Base-by-base conservation (phyloP, 37 sponge, comb jelly and placozoan species). In the Mnemiopsis leidyi region DNA sequence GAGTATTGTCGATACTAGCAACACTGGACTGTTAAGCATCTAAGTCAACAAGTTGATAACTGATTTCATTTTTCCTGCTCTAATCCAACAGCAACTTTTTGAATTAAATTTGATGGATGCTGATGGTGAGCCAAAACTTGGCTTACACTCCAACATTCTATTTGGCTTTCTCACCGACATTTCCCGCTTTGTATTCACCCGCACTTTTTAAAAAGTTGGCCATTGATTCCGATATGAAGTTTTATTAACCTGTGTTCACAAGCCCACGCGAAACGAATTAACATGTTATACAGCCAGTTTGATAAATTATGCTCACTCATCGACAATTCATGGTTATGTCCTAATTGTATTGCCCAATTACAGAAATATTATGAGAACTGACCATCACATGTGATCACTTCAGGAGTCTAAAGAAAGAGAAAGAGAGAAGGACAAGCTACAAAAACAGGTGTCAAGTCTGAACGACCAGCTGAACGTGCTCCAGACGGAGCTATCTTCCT, bases 361-460 rank as follows among this genome's bases (percentile, higher is more conserved):
- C n/a, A n/a, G n/a, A n/a, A n/a, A n/a, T n/a, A n/a, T n/a, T n/a
- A n/a, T n/a, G n/a, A n/a, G n/a, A n/a, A n/a, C n/a, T n/a, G n/a
- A n/a, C n/a, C n/a, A n/a, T n/a, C n/a, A n/a, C n/a, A n/a, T n/a
- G n/a, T n/a, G n/a, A n/a, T n/a, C 73, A 28, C 1, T 20, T 25
- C 79, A 77, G 79, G 79, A 77, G 79, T 31, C 20, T 20, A 28
- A 77, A 32, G 79, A 77, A 32, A 13, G 16, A 36, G 9, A 26
- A 0, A 9, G 33, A 5, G 79, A 77, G 35, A 77, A 77, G 35
- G 33, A 20, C 18, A 77, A 77, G 36, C 35, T 77, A 32, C 18
- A 13, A 0, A 77, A 18, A 21, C 79, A 77, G 32, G 79, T 77
- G 36, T 77, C 79, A 1, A 77, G 79, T 77, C 79, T 77, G 20